Conservation (phyloP, 1,140 invertebrate species). For the Neodiprion lecontei region DNA sequence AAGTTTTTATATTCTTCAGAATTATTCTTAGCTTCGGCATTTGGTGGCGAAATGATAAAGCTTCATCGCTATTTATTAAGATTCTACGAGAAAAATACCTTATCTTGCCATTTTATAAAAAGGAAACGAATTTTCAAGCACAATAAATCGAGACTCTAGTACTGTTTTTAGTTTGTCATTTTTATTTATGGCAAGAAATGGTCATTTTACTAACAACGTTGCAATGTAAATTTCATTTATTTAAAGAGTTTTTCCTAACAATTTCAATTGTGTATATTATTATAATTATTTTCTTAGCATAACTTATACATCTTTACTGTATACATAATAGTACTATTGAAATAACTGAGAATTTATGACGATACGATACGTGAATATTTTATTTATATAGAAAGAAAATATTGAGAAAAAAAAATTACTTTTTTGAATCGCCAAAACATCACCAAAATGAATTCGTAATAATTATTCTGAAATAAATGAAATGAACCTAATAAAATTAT, state of each 20-base stretch:
- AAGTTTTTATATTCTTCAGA: slow-evolving; percentile 27
- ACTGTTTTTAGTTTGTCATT: not conserved
- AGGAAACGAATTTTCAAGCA: slow-evolving; percentile 35
- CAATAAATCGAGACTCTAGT: slow-evolving; percentile 10
- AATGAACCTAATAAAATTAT: too few species aligned
- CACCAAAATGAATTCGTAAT: not conserved
- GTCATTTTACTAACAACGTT: not conserved
- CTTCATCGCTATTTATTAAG: slow-evolving; percentile 32
- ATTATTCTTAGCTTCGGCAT: slow-evolving; percentile 42
- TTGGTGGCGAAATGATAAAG: slow-evolving; percentile 33
- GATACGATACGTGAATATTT: slow-evolving; percentile 40
- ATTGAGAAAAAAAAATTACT: slow-evolving; percentile 16
- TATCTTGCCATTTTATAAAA: slow-evolving; percentile 39
- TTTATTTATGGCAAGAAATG: not conserved
- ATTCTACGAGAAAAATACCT: slow-evolving; percentile 20
- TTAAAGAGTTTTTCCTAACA: slow-evolving; percentile 56
- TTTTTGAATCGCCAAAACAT: slow-evolving; percentile 34
- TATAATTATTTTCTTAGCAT: slow-evolving; percentile 55
- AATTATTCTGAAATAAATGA: not conserved
- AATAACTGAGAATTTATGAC: slow-evolving; percentile 9
- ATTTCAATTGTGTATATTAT: slow-evolving; percentile 59
- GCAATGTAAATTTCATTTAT: slow-evolving; percentile 58
- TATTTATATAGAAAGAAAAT: slow-evolving; percentile 46
- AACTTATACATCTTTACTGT: slow-evolving; percentile 49
- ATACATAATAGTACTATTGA: slow-evolving; percentile 54